These are phyloP conservation scores for Camponotus pennsylvanicus DNA, from an alignment of 1,140 invertebrate species.

Conservation along the genomic window DNA sequence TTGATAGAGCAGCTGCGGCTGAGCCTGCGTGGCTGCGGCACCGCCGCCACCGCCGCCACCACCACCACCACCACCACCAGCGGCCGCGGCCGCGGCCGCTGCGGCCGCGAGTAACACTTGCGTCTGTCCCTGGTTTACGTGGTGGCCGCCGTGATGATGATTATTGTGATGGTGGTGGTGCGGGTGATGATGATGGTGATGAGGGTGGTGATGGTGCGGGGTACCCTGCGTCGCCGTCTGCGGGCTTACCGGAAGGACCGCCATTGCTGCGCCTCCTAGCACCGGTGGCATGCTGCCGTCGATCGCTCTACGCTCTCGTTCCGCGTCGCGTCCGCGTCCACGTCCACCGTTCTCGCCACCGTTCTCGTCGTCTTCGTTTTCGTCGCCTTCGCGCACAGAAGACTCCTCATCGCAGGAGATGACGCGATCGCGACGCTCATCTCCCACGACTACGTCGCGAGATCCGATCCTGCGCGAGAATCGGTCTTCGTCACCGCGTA, in stretches of 20 bases:
- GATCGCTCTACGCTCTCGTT: constrained; percentile 7
- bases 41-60: constrained; percentile 43
- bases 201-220: constrained; percentile 74
- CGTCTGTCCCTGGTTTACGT: constrained; percentile 79
- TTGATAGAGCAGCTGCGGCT: constrained; percentile 82
- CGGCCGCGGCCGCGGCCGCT: constrained; percentile 67
- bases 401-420: constrained; percentile 64
- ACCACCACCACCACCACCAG: background rate
- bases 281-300: constrained; percentile 83
- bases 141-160: constrained; percentile 64
- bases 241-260: constrained; percentile 86
- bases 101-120: constrained; percentile 76
- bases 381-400: background rate
- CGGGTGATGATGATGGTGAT: constrained; percentile 42
- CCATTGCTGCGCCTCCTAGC: constrained; percentile 85
- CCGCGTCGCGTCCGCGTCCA: constrained; percentile 27
- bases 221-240: constrained; percentile 85
- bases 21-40: constrained; percentile 72
- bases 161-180: constrained; percentile 37
- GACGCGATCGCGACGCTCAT: constrained; percentile 61
- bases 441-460: constrained; percentile 46
- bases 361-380: background rate
- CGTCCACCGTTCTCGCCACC: constrained; percentile 31
- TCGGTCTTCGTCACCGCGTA: background rate
- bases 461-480: background rate